Evolutionary conservation across 92 coral and sea anemone species (phyloP), one percentile per base, ranked within the genome.

Genomic region (Siderastrea siderea): DNA sequence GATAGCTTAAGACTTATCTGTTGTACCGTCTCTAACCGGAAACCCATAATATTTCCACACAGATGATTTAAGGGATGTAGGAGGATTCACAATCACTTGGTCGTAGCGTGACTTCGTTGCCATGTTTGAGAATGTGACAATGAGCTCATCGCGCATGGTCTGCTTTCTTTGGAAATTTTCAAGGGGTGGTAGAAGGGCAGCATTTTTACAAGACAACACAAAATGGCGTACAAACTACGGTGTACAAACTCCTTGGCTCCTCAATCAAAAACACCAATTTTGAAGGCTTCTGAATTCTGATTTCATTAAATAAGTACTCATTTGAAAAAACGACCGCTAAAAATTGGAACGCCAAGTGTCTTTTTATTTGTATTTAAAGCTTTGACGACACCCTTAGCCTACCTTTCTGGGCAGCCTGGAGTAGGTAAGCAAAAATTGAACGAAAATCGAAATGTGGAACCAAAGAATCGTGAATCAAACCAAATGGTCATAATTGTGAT

Each of bases 131-230:
- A 57, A 53, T 9, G 66, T 55, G 79, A 5, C 62, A 50, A 43
- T 74, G 79, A 74, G 63, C 64, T 13, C 17, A 48, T 47, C n/a
- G 66, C 51, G 54, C 80, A 53, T 75, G 80, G 80, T 75, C 54
- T 75, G 65, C 80, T 66, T 75, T 75, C 15, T 75, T 75, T 75
- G 80, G 66, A 75, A 75, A 75, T 75, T 75, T 66, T 75, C 80
- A 74, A 52, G 62, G 79, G 79, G 79, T 74, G 80, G 80, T 75
- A 75, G 68, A 75, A 53, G 65, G 80, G 65, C 80, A 75, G 19
- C 67, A 75, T 17, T 75, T 75, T 75, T 53, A 55, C 80, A 55
- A 75, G 53, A 54, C 80, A 75, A 75, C 80, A 49, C 51, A 71
- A 71, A 46, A 75, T 54, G 80, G 80, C 49, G 80, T 50, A 54